Percentiles rank a stretch among this genome's conserved stretches.
Evolutionary conservation across 1,140 invertebrate species (phyloP).

Genomic region (Drosophila pandora): DNA sequence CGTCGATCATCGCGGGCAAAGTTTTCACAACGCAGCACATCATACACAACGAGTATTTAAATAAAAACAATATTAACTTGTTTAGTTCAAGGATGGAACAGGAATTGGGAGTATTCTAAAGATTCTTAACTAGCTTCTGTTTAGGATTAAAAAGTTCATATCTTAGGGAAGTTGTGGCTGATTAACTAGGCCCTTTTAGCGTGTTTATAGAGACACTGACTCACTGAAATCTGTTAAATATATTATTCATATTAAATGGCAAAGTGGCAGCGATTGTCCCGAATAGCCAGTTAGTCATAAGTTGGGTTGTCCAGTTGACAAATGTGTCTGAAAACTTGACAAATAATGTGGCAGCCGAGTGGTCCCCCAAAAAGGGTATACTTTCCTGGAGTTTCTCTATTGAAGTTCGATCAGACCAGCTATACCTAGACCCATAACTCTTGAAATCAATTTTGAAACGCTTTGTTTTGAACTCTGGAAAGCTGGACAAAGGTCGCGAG

Average conservation of each 20-base stretch:
- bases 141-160: slow-evolving; percentile 71
- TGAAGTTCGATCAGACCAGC: too few species aligned
- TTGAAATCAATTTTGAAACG: neutral
- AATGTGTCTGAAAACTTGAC: slow-evolving; percentile 83
- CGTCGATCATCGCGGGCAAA: slow-evolving; percentile 50
- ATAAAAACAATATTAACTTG: too few species aligned
- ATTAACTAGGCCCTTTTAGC: slow-evolving; percentile 51
- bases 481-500: slow-evolving; percentile 1
- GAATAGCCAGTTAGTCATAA: slow-evolving; percentile 49
- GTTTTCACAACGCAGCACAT: neutral
- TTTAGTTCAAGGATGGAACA: too few species aligned
- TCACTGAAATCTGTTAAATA: slow-evolving; percentile 35
- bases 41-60: too few species aligned
- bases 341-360: slow-evolving; percentile 62
- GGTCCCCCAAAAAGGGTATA: neutral
- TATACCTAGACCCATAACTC: too few species aligned
- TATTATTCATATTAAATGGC: slow-evolving; percentile 82
- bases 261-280: slow-evolving; percentile 67
- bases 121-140: too few species aligned
- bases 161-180: slow-evolving; percentile 46
- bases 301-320: slow-evolving; percentile 78
- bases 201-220: too few species aligned
- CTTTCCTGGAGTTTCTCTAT: too few species aligned
- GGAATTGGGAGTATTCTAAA: too few species aligned
- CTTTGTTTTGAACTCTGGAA: slow-evolving; percentile 2